Conservation (phyloP, 2,888 invertebrate genomes). For the Drosophila paranaensis region DNA sequence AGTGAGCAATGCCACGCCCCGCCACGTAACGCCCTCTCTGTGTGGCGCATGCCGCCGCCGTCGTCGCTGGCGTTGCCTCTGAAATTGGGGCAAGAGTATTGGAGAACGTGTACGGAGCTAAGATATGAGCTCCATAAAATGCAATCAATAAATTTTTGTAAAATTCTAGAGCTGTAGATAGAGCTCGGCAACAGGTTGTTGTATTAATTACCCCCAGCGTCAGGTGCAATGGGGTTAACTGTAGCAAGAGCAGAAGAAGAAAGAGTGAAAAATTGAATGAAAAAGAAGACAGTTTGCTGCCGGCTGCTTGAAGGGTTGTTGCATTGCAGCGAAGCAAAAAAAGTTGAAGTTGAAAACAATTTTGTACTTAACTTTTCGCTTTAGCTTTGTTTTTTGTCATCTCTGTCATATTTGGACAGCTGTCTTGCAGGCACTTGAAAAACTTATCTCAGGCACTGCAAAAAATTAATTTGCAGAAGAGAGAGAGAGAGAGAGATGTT, state of each 20-base stretch:
- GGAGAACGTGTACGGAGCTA: not conserved
- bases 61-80: not conserved
- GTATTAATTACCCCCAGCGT: slow-evolving; percentile 37
- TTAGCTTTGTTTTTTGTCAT: slow-evolving; percentile 10
- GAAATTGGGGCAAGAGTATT: slow-evolving; percentile 59
- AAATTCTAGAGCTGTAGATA: slow-evolving; percentile 22
- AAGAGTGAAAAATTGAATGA: slow-evolving; percentile 7
- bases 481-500: not conserved
- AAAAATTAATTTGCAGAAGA: not conserved
- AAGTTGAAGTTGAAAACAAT: slow-evolving; percentile 12
- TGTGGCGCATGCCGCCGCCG: slow-evolving; percentile 37
- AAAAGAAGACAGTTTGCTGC: slow-evolving; percentile 12
- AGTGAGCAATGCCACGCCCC: slow-evolving; percentile 47
- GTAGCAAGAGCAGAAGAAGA: not conserved
- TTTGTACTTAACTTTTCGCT: slow-evolving; percentile 6
- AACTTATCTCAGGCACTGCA: not conserved
- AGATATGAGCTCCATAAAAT: slow-evolving; percentile 53
- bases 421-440: slow-evolving; percentile 7
- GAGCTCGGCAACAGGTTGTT: slow-evolving; percentile 16
- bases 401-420: slow-evolving; percentile 39
- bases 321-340: not conserved
- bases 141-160: slow-evolving; percentile 55
- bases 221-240: slow-evolving; percentile 20
- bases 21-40: slow-evolving; percentile 29
- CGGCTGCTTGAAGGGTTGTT: slow-evolving; percentile 15